Evolutionary conservation across 2,797 vertebrate genomes (phyloP), one percentile per base, ranked within the genome.

Genomic region (Takifugu rubripes): DNA sequence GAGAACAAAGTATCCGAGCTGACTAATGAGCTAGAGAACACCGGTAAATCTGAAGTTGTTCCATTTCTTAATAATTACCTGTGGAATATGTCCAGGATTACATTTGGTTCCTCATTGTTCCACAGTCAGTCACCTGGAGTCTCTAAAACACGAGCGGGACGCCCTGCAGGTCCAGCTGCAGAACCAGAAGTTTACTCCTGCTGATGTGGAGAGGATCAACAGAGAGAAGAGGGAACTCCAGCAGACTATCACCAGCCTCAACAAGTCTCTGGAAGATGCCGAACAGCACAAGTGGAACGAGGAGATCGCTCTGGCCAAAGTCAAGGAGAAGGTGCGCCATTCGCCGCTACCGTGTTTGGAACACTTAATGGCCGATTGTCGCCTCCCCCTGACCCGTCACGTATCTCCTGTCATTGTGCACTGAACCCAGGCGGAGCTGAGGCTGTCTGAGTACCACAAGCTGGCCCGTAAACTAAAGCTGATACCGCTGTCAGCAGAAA

Each of bases 401-500:
- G 4, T 47, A 0, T 50, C 11, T 29, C 40, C 15, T 43, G 3
- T 58, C 33, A 10, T 54, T 57, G 27, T 25, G 14, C 8, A n/a
- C 61, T 6, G 14, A 25, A 58, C 49, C 33, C 71, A 99, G 96
- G 88, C 85, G 0, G 95, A 97, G 88, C 59, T 91, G 45, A 94
- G 93, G 48, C 74, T 98, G 36, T 64, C 88, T 2, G 94, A 98
- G 58, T 98, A 95, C 69, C 93, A 98, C 75, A 98, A 95, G 59
- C 63, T 97, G 78, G 95, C 95, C 56, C 91, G 96, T 67, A 97
- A 98, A 73, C 83, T 98, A 75, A 96, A 98, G 87, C 90, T 99
- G 62, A 94, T 98, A 36, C 96, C 96, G 2, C 73, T 88, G 48
- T 90, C 91, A 43, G 93, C 94, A 62, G 94, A 97, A 82, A 96